Evolutionary conservation across 2,113 vertebrate genomes (phyloP), one percentile per base, ranked within the genome.

Genomic region (Agelaius phoeniceus): DNA sequence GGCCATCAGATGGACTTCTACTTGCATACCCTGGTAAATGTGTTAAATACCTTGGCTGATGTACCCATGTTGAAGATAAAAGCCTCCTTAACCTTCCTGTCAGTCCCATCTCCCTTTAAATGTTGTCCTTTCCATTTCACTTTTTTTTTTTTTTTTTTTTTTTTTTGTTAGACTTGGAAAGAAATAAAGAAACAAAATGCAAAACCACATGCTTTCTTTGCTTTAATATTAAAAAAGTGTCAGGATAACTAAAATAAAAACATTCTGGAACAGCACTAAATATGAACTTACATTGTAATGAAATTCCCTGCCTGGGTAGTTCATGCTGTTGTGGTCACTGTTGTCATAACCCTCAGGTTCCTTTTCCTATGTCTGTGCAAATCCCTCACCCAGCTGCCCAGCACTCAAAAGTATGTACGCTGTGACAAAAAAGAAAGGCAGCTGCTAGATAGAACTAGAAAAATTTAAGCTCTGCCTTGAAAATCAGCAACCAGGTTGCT

Each of bases 1-100:
- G 89, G 89, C 91, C 96, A 97, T 98, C 97, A 98, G 86, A 98
- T 95, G 94, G 95, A 97, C 95, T 97, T 93, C 96, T 94, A 77
- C 85, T 89, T 97, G 84, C 81, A 96, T 74, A 88, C 41, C 8
- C 79, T 89, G 84, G 90, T 95, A 90, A 96, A 95, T 87, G 74
- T 80, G 67, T 97, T 98, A 97, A 86, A 98, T 97, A 84, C n/a
- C 23, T 90, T 68, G 79, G 39, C 90, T 91, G 73, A 20, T 79
- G 76, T 66, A 96, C 35, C 7, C 72, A 39, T 68, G 66, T 68
- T 84, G 52, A 90, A 95, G 72, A 89, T 30, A 95, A 90, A 94
- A 85, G 41, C 72, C 44, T 90, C 71, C 86, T 67, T 77, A 68
- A 71, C 73, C 81, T 80, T 91, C 83, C 72, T 37, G 12, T 82